Percentiles rank a stretch among this genome's conserved stretches.
Evolutionary conservation across 2,888 invertebrate species (phyloP).

Genomic region (Salpingus planirostris): DNA sequence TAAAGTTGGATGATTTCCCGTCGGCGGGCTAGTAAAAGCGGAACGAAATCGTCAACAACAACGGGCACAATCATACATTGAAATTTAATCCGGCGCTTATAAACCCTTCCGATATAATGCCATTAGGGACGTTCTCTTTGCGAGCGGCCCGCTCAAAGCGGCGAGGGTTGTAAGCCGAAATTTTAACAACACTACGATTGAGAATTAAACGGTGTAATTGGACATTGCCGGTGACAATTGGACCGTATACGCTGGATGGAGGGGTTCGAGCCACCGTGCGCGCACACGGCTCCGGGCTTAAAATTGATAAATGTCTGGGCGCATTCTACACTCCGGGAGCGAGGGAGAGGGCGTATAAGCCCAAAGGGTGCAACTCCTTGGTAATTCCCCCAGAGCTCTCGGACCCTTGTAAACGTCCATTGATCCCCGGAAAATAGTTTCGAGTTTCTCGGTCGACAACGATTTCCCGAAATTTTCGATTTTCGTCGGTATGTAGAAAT

Average conservation of each 20-base stretch:
- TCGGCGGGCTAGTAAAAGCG: constrained; percentile 12
- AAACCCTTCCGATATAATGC: constrained; percentile 20
- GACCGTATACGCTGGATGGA: constrained; percentile 13
- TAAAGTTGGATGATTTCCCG: no score
- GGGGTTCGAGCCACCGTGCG: no score
- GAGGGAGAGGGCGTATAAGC: constrained; percentile 12
- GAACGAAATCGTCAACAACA: constrained; percentile 14
- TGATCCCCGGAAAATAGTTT: constrained; percentile 17
- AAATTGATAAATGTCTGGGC: constrained; percentile 26
- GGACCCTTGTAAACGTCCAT: constrained; percentile 24
- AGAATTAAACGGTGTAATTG: constrained; percentile 32
- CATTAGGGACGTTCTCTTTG: constrained; percentile 21
- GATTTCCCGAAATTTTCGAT: neutral
- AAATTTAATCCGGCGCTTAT: constrained; percentile 18
- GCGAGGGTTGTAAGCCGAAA: constrained; percentile 28
- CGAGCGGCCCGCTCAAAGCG: constrained; percentile 6
- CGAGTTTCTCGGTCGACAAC: constrained; percentile 7
- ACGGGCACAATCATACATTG: constrained; percentile 17
- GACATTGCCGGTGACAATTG: constrained; percentile 22
- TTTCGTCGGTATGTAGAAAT: no score
- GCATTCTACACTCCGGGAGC: constrained; percentile 13
- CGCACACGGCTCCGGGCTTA: constrained; percentile 20
- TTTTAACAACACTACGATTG: constrained; percentile 31
- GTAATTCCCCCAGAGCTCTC: constrained; percentile 22
- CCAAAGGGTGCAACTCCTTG: constrained; percentile 20